Conservation (phyloP, 2,113 vertebrate species). For the Sebastes fasciatus region DNA sequence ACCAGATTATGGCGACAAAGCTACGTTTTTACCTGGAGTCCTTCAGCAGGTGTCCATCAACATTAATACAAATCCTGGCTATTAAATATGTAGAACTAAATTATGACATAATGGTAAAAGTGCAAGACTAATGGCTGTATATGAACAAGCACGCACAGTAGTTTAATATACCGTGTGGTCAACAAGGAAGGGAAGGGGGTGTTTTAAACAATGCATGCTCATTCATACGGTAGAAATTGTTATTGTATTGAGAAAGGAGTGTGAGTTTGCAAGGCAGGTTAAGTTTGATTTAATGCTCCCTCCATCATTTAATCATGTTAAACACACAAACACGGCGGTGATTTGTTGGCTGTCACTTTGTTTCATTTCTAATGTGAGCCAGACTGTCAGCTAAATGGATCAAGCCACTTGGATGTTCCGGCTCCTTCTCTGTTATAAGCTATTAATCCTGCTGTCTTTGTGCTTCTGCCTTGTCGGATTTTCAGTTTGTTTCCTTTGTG, state of each 20-base stretch:
- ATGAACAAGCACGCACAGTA: neutral
- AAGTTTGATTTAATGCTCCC: slow-evolving; percentile 53
- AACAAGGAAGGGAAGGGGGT: neutral
- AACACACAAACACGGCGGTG: slow-evolving; percentile 57
- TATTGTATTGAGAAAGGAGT: slow-evolving; percentile 5
- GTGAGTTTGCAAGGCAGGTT: slow-evolving; percentile 14
- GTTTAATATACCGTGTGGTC: neutral
- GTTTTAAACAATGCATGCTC: slow-evolving; percentile 25
- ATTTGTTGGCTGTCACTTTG: slow-evolving; percentile 62
- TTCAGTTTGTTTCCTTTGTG: slow-evolving; percentile 20
- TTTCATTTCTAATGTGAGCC: slow-evolving; percentile 51
- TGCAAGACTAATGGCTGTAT: neutral
- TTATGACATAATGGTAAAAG: neutral
- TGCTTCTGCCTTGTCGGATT: slow-evolving; percentile 35
- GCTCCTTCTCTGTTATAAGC: slow-evolving; percentile 44
- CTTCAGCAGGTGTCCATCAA: neutral
- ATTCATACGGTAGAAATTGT: slow-evolving; percentile 3
- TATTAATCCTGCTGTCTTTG: slow-evolving; percentile 54
- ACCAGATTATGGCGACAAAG: neutral
- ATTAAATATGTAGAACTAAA: neutral
- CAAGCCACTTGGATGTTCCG: slow-evolving; percentile 48
- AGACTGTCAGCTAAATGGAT: slow-evolving; percentile 64
- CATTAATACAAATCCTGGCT: neutral
- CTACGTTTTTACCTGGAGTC: neutral
- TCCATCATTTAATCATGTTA: slow-evolving; percentile 60